phyloP scores from a whole-genome alignment of 1,140 invertebrate species.

The Trinorchestia longiramus region DNA sequence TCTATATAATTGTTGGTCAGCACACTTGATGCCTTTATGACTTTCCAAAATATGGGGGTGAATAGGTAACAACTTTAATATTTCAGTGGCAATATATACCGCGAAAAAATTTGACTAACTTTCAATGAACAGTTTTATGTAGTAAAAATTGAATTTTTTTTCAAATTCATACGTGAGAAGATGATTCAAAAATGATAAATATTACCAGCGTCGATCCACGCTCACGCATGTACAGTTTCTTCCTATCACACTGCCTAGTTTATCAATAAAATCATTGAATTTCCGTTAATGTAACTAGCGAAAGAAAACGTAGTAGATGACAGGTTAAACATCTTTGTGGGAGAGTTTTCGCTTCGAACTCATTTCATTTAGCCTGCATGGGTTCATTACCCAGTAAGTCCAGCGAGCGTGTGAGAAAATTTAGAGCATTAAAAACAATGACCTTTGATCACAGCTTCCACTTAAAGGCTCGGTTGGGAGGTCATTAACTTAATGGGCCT shows the following conservation, averaged over 20 bases:
- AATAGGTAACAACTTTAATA: background rate
- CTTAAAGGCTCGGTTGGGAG: background rate
- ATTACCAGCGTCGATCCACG: background rate
- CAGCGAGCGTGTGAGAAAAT: slow-evolving; percentile 21
- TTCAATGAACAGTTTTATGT: background rate
- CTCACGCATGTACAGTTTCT: background rate
- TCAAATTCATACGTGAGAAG: background rate
- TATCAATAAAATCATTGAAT: background rate
- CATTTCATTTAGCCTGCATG: background rate
- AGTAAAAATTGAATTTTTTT: background rate
- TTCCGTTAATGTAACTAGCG: background rate
- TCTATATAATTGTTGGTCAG: too few species aligned
- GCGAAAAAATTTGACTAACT: background rate
- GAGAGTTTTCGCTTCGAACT: background rate
- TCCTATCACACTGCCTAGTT: background rate
- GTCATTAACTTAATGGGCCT: slow-evolving; percentile 23
- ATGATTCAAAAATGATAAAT: too few species aligned
- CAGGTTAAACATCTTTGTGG: background rate
- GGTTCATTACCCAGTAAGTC: background rate
- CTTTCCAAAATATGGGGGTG: too few species aligned
- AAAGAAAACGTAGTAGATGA: background rate
- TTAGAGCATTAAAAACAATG: slow-evolving; percentile 43
- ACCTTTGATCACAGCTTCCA: slow-evolving; percentile 28
- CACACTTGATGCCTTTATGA: too few species aligned
- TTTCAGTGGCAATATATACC: background rate